These are phyloP conservation scores for Anolis carolinensis DNA, from an alignment of 2,113 vertebrate genomes.

Conservation along the genomic window DNA sequence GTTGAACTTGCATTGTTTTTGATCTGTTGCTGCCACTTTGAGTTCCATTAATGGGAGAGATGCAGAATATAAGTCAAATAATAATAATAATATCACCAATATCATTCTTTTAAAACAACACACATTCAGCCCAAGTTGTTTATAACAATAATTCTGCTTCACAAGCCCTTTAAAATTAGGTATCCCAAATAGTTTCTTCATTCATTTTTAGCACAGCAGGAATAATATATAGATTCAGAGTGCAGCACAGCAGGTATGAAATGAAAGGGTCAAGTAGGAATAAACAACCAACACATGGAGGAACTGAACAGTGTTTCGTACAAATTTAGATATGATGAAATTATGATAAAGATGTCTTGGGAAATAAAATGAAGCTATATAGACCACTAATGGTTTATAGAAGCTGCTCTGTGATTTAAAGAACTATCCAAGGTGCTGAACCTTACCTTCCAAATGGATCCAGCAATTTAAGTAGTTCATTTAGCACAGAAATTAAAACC, in stretches of 20 bases:
- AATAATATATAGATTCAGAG: neutral
- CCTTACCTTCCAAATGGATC: no score
- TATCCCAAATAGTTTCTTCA: neutral
- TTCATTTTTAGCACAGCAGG: constrained; percentile 3
- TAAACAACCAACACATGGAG: neutral
- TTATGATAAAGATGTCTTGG: neutral
- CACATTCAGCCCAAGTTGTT: neutral
- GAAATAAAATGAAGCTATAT: neutral
- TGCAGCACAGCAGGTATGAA: constrained; percentile 4
- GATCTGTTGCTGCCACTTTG: no score
- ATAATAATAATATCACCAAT: no score
- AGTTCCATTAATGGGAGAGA: no score
- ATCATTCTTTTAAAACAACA: neutral
- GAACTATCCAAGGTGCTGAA: no score
- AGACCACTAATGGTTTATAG: no score
- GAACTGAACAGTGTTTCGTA: neutral
- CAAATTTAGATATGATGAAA: neutral
- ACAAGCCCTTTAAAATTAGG: neutral
- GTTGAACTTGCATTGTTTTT: no score
- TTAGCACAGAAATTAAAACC: no score
- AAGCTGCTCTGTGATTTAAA: no score
- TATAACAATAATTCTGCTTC: neutral
- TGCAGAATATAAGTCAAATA: no score
- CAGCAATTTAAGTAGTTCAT: no score
- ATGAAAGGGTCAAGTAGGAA: neutral